Conservation (phyloP, 2,888 invertebrate genomes). For the Biston stratarius region DNA sequence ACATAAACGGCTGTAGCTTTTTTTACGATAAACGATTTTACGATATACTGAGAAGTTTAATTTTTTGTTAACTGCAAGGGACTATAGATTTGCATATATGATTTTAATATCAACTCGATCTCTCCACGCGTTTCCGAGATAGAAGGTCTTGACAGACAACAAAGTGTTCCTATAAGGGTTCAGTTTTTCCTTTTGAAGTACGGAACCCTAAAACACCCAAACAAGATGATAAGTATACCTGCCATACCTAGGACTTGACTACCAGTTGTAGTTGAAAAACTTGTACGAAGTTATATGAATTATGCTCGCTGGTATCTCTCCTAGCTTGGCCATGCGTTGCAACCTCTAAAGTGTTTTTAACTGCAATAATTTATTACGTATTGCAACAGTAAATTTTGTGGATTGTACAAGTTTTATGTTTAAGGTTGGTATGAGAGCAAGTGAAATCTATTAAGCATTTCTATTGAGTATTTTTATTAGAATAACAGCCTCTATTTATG, state of each 20-base stretch:
- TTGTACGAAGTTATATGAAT: constrained; percentile 26
- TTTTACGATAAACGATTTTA: too few species aligned
- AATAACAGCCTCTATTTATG: neutral
- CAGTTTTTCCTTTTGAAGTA: too few species aligned
- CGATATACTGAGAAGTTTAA: too few species aligned
- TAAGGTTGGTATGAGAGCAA: constrained; percentile 12
- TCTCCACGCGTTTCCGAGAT: too few species aligned
- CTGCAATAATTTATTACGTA: constrained; percentile 38
- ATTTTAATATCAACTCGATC: too few species aligned
- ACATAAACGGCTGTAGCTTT: too few species aligned
- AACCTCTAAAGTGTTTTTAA: constrained; percentile 33
- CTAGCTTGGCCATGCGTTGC: constrained; percentile 10
- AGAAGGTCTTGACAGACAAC: too few species aligned
- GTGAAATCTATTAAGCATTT: constrained; percentile 1
- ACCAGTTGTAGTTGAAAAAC: neutral
- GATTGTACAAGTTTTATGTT: constrained; percentile 27
- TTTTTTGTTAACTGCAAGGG: too few species aligned
- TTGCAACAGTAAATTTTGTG: constrained; percentile 37
- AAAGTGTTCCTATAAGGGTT: too few species aligned
- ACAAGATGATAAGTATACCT: too few species aligned
- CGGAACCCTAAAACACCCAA: too few species aligned
- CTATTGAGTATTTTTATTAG: neutral
- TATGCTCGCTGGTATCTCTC: constrained; percentile 29
- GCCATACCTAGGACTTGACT: neutral
- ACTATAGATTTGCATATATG: too few species aligned